Percentiles rank a stretch among this genome's conserved stretches.
Evolutionary conservation across 2,797 vertebrate genomes (phyloP).

Genomic region (Oryzias sinensis): DNA sequence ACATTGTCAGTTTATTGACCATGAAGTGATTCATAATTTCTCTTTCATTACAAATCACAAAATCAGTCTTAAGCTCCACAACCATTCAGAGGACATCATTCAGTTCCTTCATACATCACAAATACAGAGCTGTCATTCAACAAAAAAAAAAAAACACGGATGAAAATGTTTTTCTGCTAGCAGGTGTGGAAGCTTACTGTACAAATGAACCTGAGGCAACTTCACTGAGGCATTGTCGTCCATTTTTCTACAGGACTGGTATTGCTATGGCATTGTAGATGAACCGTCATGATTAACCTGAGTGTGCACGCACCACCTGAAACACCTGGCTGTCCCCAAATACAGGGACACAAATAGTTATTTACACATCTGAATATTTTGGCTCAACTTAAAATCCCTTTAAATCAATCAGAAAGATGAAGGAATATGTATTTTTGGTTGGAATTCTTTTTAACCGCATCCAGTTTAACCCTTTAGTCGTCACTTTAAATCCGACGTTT

Average conservation of each 20-base stretch:
- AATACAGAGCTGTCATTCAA: conserved; percentile 50
- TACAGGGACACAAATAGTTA: not conserved
- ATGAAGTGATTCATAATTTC: conserved; percentile 19
- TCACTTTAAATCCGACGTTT: not conserved
- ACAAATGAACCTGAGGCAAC: conserved; percentile 69
- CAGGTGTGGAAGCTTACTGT: conserved; percentile 41
- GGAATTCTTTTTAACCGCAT: too few relatives aligned
- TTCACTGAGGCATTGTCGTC: conserved; percentile 63
- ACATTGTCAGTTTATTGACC: conserved; percentile 58
- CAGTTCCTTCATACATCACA: conserved; percentile 44
- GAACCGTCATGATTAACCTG: conserved; percentile 47
- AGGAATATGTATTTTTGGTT: not conserved
- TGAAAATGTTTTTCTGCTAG: conserved; percentile 19
- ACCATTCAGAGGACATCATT: conserved; percentile 59
- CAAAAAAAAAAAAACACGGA: conserved; percentile 33
- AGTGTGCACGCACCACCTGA: conserved; percentile 21
- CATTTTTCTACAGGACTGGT: conserved; percentile 30
- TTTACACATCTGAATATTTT: not conserved
- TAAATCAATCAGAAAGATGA: not conserved
- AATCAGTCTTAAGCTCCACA: conserved; percentile 22
- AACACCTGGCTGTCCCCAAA: conserved; percentile 1
- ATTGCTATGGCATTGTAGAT: conserved; percentile 46
- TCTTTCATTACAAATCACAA: conserved; percentile 38
- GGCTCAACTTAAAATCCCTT: not conserved
- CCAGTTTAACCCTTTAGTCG: not conserved